phyloP scores from a whole-genome alignment of 2,797 vertebrate species.

The Phalloptychus januarius region DNA sequence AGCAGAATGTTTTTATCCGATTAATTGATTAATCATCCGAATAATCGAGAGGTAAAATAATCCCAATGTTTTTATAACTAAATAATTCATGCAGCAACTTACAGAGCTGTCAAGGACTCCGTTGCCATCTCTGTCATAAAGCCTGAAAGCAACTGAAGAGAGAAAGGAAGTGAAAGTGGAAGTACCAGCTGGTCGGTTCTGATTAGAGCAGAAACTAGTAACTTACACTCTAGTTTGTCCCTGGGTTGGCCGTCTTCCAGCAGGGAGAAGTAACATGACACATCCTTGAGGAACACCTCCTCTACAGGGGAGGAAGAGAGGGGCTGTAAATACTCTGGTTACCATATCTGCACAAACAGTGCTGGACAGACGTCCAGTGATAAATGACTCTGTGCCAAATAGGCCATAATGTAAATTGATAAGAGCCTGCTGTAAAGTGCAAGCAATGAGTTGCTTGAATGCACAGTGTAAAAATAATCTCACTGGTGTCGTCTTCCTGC shows the following conservation, averaged over 20 bases:
- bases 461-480: conserved; percentile 51
- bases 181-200: conserved; percentile 19
- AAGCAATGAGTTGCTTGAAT: conserved; percentile 39
- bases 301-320: conserved; percentile 50
- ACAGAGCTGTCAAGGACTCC: conserved; percentile 92
- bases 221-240: conserved; percentile 95
- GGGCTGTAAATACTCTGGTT: conserved; percentile 31
- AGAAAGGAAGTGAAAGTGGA: conserved; percentile 46
- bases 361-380: conserved; percentile 28
- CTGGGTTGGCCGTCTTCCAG: conserved; percentile 91
- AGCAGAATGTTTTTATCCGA: too few relatives aligned
- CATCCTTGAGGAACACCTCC: conserved; percentile 89
- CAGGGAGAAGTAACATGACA: conserved; percentile 94
- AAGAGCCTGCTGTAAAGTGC: conserved; percentile 31
- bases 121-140: conserved; percentile 93
- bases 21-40: too few relatives aligned
- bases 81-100: conserved; percentile 59
- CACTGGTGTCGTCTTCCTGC: conserved; percentile 71
- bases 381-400: conserved; percentile 43
- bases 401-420: conserved; percentile 50
- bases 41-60: too few relatives aligned
- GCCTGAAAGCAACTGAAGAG: conserved; percentile 88
- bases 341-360: conserved; percentile 38
- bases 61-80: neutral
- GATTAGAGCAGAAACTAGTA: conserved; percentile 14